Evolutionary conservation across 92 coral and sea anemone genomes (phyloP), one percentile per base, ranked within the genome.

Genomic region (Pocillopora grandis): DNA sequence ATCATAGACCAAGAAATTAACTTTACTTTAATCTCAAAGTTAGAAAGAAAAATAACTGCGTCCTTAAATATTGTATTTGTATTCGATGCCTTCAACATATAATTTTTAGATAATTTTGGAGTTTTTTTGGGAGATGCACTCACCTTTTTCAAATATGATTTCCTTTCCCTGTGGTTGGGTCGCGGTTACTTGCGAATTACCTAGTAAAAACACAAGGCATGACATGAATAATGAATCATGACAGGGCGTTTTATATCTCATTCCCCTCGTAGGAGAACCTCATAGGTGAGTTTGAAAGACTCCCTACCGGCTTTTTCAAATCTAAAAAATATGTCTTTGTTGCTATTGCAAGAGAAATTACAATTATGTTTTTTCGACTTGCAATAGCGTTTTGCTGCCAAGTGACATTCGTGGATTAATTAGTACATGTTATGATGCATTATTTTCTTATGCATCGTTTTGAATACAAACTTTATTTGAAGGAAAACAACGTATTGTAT

Each of bases 311-410:
- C 59, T 81, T 68, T 71, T 81, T 70, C 60, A 27, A 12, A 37
- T 81, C 85, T 37, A 36, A 77, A 81, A 81, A 67, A 60, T 59
- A 20, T 70, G 77, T 70, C 48, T 71, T 81, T 81, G 71, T 35
- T 36, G 42, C 58, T 55, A 58, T 36, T 77, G 78, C 59, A 36
- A 71, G 69, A 71, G 48, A 35, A 14, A 8, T 63, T 64, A 59
- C 20, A 81, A 81, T 58, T 18, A 70, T 71, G 62, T 80, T 20
- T 48, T 17, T 33, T 80, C 27, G 66, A 69, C 84, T 68, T n/a
- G 13, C 27, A 68, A 31, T 27, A 33, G 48, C 19, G 6, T 27
- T 0, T 17, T 68, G 15, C 72, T 68, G 52, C 19, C 42, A 70
- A 17, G 55, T 20, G 33, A 13, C 62, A 59, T 12, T 12, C 3